Conservation (phyloP, 23 tunicate genomes). For the Ciona savignyi region DNA sequence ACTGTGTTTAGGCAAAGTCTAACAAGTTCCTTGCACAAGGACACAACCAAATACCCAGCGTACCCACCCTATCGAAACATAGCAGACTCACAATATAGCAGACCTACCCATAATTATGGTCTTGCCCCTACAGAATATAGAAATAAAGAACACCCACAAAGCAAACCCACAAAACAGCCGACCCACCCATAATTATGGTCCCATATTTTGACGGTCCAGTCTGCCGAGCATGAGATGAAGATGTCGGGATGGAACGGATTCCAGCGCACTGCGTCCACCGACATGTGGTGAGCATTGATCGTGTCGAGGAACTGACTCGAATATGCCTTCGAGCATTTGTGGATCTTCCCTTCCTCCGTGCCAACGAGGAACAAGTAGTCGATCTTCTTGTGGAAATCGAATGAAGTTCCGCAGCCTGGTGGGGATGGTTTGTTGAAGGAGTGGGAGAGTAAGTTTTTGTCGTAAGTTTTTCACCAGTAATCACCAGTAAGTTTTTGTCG, state of each 20-base stretch:
- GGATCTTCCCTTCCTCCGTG: slow-evolving; percentile 96
- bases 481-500: too few relatives aligned
- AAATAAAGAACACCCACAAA: too few relatives aligned
- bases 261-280: slow-evolving; percentile 91
- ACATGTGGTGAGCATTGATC: slow-evolving; percentile 92
- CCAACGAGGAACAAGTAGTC: slow-evolving; percentile 94
- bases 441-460: too few relatives aligned
- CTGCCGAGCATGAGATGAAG: slow-evolving; percentile 92
- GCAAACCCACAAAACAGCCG: too few relatives aligned
- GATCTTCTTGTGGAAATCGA: slow-evolving; percentile 92
- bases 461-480: too few relatives aligned
- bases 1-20: too few relatives aligned
- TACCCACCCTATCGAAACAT: too few relatives aligned
- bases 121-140: too few relatives aligned
- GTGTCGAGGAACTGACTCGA: slow-evolving; percentile 97
- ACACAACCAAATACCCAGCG: too few relatives aligned
- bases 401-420: slow-evolving; percentile 93
- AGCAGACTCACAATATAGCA: too few relatives aligned
- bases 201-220: slow-evolving; percentile 99
- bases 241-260: slow-evolving; percentile 96
- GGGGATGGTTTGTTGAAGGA: not conserved
- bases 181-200: slow-evolving; percentile 85
- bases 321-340: slow-evolving; percentile 94
- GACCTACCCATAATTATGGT: too few relatives aligned
- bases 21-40: too few relatives aligned